Evolutionary conservation across 1,140 invertebrate genomes (phyloP).

Genomic region (Conus betulinus): DNA sequence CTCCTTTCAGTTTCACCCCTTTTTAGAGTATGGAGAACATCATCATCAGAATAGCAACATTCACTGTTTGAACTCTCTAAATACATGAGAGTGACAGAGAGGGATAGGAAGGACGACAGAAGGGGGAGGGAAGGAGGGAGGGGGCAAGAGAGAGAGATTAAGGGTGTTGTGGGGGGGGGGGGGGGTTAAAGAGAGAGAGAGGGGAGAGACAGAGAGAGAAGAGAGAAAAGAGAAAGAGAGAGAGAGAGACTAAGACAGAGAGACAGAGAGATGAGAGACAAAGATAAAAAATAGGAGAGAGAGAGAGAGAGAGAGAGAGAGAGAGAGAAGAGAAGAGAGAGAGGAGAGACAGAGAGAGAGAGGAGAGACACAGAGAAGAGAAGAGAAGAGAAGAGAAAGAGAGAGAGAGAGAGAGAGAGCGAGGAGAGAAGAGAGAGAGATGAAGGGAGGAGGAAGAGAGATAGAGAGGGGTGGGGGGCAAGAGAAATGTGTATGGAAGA

Average conservation of each 20-base stretch:
- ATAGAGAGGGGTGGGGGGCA: background rate
- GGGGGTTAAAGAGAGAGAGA: too few relatives aligned
- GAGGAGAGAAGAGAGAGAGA: background rate
- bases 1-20: background rate
- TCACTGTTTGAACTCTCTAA: too few relatives aligned
- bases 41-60: too few relatives aligned
- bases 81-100: background rate
- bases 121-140: background rate
- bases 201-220: background rate
- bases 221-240: background rate
- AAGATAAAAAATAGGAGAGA: background rate
- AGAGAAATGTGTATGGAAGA: too few relatives aligned
- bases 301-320: slow-evolving; percentile 8
- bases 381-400: background rate
- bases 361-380: too few relatives aligned
- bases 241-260: background rate
- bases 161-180: too few relatives aligned
- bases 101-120: slow-evolving; percentile 13
- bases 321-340: background rate
- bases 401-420: background rate
- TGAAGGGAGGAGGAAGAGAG: background rate
- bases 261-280: background rate
- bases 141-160: background rate
- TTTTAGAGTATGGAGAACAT: too few relatives aligned
- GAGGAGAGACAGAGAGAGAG: background rate